Evolutionary conservation across 2,113 vertebrate genomes (phyloP), one percentile per base, ranked within the genome.

Genomic region (Galbula dea): DNA sequence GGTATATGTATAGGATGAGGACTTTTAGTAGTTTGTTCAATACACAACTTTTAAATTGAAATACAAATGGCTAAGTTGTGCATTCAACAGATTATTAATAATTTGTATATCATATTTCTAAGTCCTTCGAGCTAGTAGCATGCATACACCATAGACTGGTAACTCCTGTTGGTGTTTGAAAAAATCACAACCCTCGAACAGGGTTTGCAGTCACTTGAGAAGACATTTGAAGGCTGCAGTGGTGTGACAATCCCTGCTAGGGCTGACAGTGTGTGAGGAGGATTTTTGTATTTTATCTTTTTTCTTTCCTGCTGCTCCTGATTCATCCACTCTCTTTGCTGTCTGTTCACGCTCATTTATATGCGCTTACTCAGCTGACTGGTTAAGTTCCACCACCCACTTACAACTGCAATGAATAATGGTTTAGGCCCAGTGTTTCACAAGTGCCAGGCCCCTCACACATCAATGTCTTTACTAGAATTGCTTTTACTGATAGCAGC

Each of bases 401-500:
- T 93, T 92, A 92, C 34, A 84, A 69, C 37, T 79, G 66, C 67
- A 83, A 61, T 91, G 93, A 93, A 86, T 86, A 86, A 92, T 92
- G 83, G 57, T 86, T 93, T 22, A 92, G 81, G 77, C 69, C 77
- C 0, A 0, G 22, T 62, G 88, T 93, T 90, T 95, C 85, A 41
- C 36, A 79, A 76, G 95, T 94, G 83, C n/a, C 90, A 89, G 88
- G 77, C 78, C 77, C 62, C 83, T 94, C 92, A 93, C 92, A 76
- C 66, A 90, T 94, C 92, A 90, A 29, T 92, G 94, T 88, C 90
- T 58, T 73, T 96, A 39, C 66, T 78, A 52, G 77, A 90, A 93
- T 89, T 96, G 52, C 80, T 94, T 94, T 90, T 62, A 52, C 89
- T 91, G 94, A 85, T 89, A 94, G 94, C 49, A 86, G 83, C 46